Evolutionary conservation across 2,888 invertebrate species (phyloP).

Genomic region (Plusia festucae): DNA sequence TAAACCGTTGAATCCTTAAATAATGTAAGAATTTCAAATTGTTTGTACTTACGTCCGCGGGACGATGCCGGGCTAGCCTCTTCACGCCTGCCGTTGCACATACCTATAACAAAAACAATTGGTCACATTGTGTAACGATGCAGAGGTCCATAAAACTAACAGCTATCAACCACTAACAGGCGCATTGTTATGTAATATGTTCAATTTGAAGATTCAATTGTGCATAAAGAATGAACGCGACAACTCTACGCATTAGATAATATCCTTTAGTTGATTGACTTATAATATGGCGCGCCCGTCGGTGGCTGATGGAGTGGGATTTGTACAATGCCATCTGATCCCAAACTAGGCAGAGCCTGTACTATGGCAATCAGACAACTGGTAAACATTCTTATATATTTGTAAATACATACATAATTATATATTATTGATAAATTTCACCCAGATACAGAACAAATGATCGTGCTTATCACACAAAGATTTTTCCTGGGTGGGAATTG

Average conservation of each 20-base stretch:
- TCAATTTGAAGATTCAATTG: conserved; percentile 9
- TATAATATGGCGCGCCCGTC: not conserved
- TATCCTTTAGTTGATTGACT: not conserved
- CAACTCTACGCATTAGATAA: conserved; percentile 3
- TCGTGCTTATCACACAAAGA: no score
- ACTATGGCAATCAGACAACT: no score
- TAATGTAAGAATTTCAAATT: not conserved
- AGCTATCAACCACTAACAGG: not conserved
- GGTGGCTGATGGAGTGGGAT: no score
- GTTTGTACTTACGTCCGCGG: conserved; percentile 1
- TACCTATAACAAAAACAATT: conserved; percentile 7
- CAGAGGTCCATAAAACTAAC: conserved; percentile 2
- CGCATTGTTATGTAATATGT: conserved; percentile 7
- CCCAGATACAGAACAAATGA: no score
- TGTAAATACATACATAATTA: no score
- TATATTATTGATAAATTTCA: no score
- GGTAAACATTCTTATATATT: no score
- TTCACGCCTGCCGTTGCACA: not conserved
- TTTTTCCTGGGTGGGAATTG: no score
- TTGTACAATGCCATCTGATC: no score
- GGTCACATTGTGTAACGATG: not conserved
- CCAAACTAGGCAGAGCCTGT: no score
- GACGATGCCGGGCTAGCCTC: conserved; percentile 2
- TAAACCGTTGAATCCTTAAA: no score
- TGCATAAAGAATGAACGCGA: conserved; percentile 2